Conservation (phyloP, 2,797 vertebrate genomes). For the Schizopygopsis malacanthus region DNA sequence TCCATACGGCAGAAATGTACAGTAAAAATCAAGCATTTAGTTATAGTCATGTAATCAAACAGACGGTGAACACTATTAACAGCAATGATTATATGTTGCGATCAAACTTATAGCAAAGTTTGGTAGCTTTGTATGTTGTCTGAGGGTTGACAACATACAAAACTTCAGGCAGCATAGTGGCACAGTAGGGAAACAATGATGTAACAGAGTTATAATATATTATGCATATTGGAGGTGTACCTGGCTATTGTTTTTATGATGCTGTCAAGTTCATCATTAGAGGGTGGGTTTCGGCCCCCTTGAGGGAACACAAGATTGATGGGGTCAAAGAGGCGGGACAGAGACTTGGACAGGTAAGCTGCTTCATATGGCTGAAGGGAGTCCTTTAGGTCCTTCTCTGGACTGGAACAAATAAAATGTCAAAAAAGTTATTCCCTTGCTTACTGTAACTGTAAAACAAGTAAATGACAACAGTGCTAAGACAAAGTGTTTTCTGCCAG, state of each 20-base stretch:
- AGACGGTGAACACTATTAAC: no score
- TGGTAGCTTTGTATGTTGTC: no score
- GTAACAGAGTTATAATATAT: neutral
- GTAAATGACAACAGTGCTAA: neutral
- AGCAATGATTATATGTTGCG: no score
- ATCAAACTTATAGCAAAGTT: no score
- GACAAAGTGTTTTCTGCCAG: neutral
- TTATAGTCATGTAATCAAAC: no score
- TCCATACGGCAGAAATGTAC: no score
- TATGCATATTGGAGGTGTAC: conserved; percentile 64
- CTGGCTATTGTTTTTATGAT: conserved; percentile 96
- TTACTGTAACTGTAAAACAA: neutral
- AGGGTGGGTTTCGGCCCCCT: conserved; percentile 91
- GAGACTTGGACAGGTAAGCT: conserved; percentile 96
- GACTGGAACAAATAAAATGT: conserved; percentile 71
- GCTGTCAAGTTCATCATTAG: conserved; percentile 91
- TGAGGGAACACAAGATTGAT: conserved; percentile 97
- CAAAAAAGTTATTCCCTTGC: neutral
- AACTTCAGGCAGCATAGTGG: neutral
- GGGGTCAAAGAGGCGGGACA: conserved; percentile 96
- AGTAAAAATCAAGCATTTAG: no score
- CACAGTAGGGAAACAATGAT: neutral
- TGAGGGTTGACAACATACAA: neutral
- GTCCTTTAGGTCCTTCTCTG: conserved; percentile 91
- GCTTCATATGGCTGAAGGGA: conserved; percentile 92